These are phyloP conservation scores for Sus cebifrons DNA, from an alignment of 2,797 vertebrate genomes.

Conservation along the genomic window DNA sequence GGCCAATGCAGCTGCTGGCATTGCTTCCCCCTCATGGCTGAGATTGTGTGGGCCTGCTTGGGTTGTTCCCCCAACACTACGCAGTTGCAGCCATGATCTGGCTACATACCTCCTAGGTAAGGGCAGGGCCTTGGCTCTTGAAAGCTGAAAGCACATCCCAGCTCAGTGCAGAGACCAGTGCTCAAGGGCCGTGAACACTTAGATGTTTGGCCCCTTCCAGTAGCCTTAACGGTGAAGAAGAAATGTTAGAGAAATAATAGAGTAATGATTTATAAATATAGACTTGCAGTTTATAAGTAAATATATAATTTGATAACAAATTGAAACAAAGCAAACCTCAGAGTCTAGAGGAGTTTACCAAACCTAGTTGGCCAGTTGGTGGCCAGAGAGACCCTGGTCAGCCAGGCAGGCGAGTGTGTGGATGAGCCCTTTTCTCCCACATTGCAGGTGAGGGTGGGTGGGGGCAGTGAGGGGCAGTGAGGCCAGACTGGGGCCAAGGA, in stretches of 20 bases:
- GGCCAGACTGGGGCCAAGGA: neutral
- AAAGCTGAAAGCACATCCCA: neutral
- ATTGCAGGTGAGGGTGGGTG: neutral
- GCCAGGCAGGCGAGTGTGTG: neutral
- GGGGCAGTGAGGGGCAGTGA: rapidly evolving
- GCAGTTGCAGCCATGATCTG: neutral
- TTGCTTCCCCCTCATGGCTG: no score
- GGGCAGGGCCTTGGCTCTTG: neutral
- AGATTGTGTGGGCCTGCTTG: neutral
- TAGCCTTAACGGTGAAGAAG: neutral
- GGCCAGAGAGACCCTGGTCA: neutral
- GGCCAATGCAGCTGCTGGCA: neutral
- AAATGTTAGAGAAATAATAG: neutral
- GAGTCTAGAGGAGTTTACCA: neutral
- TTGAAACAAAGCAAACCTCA: neutral
- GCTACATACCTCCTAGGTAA: neutral
- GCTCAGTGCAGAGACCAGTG: neutral
- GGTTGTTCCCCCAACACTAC: rapidly evolving
- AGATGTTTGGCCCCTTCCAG: neutral
- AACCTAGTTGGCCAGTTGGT: rapidly evolving
- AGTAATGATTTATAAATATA: neutral
- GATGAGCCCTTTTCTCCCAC: neutral
- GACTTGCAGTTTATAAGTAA: neutral
- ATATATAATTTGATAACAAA: neutral
- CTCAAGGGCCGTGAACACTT: neutral